Evolutionary conservation across 1,140 invertebrate species (phyloP).

Genomic region (Magallana gigas): DNA sequence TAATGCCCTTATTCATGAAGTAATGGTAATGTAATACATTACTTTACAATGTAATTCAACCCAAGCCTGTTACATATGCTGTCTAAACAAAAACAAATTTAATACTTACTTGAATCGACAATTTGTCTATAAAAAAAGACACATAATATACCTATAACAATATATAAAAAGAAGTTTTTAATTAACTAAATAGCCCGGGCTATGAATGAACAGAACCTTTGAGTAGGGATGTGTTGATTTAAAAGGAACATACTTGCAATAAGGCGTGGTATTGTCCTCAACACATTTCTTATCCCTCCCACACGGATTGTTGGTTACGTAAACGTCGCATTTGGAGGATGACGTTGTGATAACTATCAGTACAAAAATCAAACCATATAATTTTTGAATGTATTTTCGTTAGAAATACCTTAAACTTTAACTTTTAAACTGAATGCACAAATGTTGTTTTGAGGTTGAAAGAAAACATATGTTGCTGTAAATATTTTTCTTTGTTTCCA

Average conservation of each 20-base stretch:
- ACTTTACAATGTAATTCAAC: too few species aligned
- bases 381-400: not conserved
- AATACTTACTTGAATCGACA: not conserved
- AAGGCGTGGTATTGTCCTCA: not conserved
- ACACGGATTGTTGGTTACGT: not conserved
- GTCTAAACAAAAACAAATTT: not conserved
- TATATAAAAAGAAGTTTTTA: not conserved
- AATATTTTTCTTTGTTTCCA: not conserved
- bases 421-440: not conserved
- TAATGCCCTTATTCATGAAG: too few species aligned
- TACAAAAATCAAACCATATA: too few species aligned
- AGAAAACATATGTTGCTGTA: too few species aligned
- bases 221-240: too few species aligned
- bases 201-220: not conserved
- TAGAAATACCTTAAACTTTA: not conserved
- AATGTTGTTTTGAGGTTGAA: not conserved
- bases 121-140: not conserved
- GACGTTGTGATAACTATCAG: not conserved
- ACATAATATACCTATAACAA: not conserved
- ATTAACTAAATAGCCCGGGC: not conserved
- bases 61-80: not conserved
- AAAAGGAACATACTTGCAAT: not conserved
- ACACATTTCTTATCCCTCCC: not conserved
- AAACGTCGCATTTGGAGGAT: not conserved
- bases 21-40: too few species aligned